These are phyloP conservation scores for Semnopithecus entellus DNA, from an alignment of 2,113 vertebrate species.

Conservation along the genomic window DNA sequence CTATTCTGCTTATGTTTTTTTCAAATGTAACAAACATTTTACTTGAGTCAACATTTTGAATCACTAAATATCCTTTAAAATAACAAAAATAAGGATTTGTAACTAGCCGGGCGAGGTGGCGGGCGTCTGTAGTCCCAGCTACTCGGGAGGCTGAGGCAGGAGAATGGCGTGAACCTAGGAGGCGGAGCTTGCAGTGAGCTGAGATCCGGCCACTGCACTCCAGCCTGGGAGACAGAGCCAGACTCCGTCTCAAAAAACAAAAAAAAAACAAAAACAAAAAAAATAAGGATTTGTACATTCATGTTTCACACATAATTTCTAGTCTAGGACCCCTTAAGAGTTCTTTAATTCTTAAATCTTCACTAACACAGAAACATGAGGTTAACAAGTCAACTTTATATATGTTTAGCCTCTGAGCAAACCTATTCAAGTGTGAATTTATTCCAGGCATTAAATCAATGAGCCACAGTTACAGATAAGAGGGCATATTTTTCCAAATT, in stretches of 20 bases:
- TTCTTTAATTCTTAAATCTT: background rate
- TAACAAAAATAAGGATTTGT: background rate
- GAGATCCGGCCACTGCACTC: no score
- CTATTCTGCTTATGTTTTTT: background rate
- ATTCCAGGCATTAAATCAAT: background rate
- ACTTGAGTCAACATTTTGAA: background rate
- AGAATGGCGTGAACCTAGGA: no score
- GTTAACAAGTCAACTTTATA: background rate
- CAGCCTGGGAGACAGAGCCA: no score
- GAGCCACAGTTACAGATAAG: background rate
- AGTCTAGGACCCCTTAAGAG: background rate
- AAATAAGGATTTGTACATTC: background rate
- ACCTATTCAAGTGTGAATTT: background rate
- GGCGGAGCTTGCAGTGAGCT: no score
- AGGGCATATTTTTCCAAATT: background rate
- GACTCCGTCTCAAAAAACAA: no score
- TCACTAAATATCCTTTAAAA: slow-evolving; percentile 5
- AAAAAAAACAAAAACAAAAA: background rate
- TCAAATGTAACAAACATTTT: background rate
- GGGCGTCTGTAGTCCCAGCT: no score
- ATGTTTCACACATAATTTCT: background rate
- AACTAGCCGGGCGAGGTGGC: no score
- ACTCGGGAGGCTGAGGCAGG: no score
- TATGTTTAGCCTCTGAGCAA: background rate
- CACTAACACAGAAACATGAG: background rate